phyloP scores from a whole-genome alignment of 2,797 vertebrate genomes.

The Acanthiza pusilla region DNA sequence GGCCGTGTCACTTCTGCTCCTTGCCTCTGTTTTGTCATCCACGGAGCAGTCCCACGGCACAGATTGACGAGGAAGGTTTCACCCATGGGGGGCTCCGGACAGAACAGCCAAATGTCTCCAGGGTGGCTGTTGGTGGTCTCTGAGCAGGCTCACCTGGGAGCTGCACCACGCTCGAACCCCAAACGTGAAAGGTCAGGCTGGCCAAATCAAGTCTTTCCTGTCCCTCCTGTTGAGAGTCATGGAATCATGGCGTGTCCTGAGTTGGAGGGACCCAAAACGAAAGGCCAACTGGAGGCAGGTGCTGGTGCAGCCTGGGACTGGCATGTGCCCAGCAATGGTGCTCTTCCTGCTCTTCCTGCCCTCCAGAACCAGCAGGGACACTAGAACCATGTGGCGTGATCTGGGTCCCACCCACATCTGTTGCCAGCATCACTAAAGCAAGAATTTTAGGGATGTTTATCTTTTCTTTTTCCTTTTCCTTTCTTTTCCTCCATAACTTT shows the following conservation, averaged over 20 bases:
- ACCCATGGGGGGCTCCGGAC: rapidly evolving
- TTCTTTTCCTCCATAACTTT: background rate
- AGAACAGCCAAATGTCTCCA: background rate
- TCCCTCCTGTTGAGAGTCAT: background rate
- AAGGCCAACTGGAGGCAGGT: background rate
- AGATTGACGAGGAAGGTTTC: rapidly evolving
- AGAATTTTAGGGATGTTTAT: background rate
- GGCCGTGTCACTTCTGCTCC: rapidly evolving
- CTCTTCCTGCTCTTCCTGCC: background rate
- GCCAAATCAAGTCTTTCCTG: background rate
- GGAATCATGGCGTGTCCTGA: background rate
- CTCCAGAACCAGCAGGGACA: rapidly evolving
- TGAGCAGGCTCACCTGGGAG: background rate
- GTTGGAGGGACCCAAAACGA: background rate
- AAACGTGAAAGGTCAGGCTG: background rate
- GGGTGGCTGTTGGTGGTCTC: rapidly evolving
- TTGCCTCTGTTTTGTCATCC: background rate
- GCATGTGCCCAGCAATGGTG: rapidly evolving
- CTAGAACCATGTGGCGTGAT: rapidly evolving
- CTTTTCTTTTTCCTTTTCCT: too few relatives aligned
- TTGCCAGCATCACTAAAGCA: background rate
- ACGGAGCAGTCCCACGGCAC: rapidly evolving
- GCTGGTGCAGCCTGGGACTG: background rate
- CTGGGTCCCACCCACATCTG: background rate
- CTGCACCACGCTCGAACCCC: background rate